Conservation (phyloP, 1,140 invertebrate species). For the Steinernema khuongi region DNA sequence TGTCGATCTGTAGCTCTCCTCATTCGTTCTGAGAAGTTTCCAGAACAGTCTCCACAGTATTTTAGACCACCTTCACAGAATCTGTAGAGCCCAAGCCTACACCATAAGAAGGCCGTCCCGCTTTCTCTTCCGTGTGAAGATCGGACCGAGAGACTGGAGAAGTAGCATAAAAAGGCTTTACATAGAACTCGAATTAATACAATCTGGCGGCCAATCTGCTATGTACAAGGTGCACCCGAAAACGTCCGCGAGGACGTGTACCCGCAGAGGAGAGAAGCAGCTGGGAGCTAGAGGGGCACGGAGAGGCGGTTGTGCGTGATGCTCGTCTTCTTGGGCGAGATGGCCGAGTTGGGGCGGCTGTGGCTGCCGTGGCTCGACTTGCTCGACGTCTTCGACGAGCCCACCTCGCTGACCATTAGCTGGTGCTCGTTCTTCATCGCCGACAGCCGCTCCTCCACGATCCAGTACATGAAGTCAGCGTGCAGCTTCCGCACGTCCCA, state of each 20-base stretch:
- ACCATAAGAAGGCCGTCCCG: too few relatives aligned
- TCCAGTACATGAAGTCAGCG: constrained; percentile 36
- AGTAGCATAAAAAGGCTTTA: too few relatives aligned
- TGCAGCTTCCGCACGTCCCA: constrained; percentile 25
- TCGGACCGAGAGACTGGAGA: too few relatives aligned
- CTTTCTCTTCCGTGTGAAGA: too few relatives aligned
- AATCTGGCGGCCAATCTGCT: neutral
- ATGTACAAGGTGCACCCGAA: neutral
- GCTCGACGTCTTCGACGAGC: neutral
- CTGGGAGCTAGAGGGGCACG: neutral
- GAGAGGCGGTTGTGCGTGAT: neutral
- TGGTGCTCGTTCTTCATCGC: constrained; percentile 14
- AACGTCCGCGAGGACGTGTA: neutral
- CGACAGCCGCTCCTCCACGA: constrained; percentile 32
- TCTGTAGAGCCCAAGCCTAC: too few relatives aligned
- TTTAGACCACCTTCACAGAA: too few relatives aligned
- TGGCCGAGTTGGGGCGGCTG: neutral
- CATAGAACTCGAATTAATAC: neutral
- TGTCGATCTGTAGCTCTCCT: too few relatives aligned
- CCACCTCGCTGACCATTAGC: neutral
- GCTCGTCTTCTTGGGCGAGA: neutral
- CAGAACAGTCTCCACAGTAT: too few relatives aligned
- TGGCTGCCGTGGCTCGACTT: constrained; percentile 7
- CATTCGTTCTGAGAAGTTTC: too few relatives aligned
- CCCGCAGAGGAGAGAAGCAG: constrained; percentile 8